phyloP scores from a whole-genome alignment of 1,140 invertebrate genomes.

The Bemisia tabaci region DNA sequence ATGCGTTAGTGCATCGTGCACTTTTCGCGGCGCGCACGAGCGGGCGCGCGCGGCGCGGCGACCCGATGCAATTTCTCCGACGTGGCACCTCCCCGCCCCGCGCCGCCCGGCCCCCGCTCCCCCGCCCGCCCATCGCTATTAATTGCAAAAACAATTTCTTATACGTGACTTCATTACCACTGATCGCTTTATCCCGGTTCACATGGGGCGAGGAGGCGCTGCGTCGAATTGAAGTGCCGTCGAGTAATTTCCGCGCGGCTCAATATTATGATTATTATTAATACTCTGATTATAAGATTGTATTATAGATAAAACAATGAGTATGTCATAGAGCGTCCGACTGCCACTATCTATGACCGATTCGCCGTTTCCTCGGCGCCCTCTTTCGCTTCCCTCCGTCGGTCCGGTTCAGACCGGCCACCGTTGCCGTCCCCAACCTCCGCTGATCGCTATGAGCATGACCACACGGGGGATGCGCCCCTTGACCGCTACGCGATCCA shows the following conservation, averaged over 20 bases:
- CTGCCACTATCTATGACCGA: background rate
- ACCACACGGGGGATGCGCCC: no score
- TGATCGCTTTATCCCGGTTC: background rate
- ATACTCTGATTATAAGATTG: background rate
- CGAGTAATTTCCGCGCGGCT: background rate
- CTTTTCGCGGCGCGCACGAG: background rate
- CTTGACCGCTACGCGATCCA: no score
- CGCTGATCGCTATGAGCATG: no score
- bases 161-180: background rate
- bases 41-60: no score
- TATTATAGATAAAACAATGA: background rate
- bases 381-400: background rate
- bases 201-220: background rate
- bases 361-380: background rate
- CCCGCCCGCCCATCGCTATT: background rate
- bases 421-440: no score
- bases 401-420: no score
- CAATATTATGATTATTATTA: slow-evolving; percentile 1
- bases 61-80: background rate
- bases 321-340: background rate
- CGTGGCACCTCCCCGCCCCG: background rate
- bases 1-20: no score
- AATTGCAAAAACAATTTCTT: background rate
- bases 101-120: background rate
- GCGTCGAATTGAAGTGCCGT: background rate